phyloP scores from a whole-genome alignment of 2,797 vertebrate genomes.

The Trachurus trachurus region DNA sequence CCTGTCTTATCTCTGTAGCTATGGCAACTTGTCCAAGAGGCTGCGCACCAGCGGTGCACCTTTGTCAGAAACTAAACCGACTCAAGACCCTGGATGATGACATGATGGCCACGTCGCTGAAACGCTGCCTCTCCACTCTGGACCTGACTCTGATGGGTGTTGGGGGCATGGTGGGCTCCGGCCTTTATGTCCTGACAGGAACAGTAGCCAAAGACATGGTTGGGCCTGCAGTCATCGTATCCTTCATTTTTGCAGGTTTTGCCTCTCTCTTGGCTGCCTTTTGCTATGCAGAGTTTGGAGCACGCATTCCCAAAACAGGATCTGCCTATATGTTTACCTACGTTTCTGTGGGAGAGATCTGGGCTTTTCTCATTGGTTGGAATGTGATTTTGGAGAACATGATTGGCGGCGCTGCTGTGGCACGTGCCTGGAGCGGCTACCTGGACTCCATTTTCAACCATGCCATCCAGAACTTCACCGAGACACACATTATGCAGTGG shows the following conservation, averaged over 20 bases:
- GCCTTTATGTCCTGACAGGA: slow-evolving; percentile 96
- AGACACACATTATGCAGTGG: slow-evolving; percentile 92
- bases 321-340: slow-evolving; percentile 99
- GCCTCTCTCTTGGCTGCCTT: slow-evolving; percentile 95
- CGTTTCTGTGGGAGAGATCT: slow-evolving; percentile 94
- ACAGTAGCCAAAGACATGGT: slow-evolving; percentile 94
- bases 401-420: slow-evolving; percentile 94
- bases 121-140: slow-evolving; percentile 93
- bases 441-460: slow-evolving; percentile 96
- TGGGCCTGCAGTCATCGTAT: slow-evolving; percentile 92
- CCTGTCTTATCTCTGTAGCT: slow-evolving; percentile 59
- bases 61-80: slow-evolving; percentile 94
- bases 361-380: slow-evolving; percentile 99
- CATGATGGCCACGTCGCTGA: slow-evolving; percentile 94
- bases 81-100: slow-evolving; percentile 94
- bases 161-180: slow-evolving; percentile 96
- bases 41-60: slow-evolving; percentile 85
- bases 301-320: slow-evolving; percentile 94
- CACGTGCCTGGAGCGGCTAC: slow-evolving; percentile 97
- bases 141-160: slow-evolving; percentile 95
- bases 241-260: slow-evolving; percentile 91
- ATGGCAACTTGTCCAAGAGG: slow-evolving; percentile 89
- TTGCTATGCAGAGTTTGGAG: slow-evolving; percentile 97
- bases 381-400: slow-evolving; percentile 96
- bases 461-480: slow-evolving; percentile 94